A percentile compares a stretch with the other conserved stretches of the same genome.
Evolutionary conservation across 2,797 vertebrate species (phyloP).

Genomic region (Pelodytes ibericus): DNA sequence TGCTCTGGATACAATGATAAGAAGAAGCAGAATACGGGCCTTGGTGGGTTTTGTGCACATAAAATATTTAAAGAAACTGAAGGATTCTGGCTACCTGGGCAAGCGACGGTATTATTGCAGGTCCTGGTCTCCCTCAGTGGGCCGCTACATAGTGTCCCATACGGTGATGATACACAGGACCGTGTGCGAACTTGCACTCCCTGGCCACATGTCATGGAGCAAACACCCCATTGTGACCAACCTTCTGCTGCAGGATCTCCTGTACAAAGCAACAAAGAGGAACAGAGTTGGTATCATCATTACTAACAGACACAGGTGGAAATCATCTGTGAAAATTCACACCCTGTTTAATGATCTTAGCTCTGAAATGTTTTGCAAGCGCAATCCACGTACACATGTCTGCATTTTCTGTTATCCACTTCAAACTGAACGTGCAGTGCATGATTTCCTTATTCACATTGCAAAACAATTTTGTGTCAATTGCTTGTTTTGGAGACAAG

Average conservation of each 20-base stretch:
- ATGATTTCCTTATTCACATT: background rate
- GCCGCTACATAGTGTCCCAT: conserved; percentile 95
- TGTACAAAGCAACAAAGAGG: conserved; percentile 62
- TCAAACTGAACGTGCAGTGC: background rate
- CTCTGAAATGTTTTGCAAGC: background rate
- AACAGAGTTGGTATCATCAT: conserved; percentile 48
- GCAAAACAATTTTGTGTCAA: conserved; percentile 2
- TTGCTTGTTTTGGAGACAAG: background rate
- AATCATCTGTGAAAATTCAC: background rate
- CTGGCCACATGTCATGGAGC: conserved; percentile 95
- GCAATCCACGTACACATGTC: background rate
- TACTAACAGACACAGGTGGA: background rate
- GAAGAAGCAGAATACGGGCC: no score
- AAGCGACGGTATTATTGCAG: conserved; percentile 95
- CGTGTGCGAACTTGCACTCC: conserved; percentile 95
- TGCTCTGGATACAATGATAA: no score
- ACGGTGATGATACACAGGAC: conserved; percentile 95
- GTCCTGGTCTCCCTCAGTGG: conserved; percentile 91
- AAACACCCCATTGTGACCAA: conserved; percentile 99
- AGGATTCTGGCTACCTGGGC: conserved; percentile 80
- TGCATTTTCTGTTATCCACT: background rate
- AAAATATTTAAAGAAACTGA: background rate
- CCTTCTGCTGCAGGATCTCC: conserved; percentile 95
- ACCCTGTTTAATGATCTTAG: background rate
- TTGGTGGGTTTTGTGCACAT: no score